Evolutionary conservation across 2,113 vertebrate species (phyloP).

Genomic region (Cololabis saira): DNA sequence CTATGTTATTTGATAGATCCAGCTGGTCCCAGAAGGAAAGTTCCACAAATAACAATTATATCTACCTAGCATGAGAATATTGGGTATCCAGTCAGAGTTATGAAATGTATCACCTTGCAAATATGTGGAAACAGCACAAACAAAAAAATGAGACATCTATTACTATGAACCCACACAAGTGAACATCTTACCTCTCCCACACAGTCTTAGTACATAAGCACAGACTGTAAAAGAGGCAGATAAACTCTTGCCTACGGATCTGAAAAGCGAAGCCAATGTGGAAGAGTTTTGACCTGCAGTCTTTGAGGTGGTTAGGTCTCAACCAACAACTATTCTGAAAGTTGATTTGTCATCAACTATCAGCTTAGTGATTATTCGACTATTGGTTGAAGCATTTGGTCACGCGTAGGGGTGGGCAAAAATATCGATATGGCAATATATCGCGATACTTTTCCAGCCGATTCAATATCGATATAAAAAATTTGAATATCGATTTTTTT

Average conservation of each 20-base stretch:
- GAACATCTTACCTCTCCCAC: conserved; percentile 66
- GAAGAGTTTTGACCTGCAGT: not conserved
- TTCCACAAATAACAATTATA: conserved; percentile 70
- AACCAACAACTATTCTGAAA: too few relatives aligned
- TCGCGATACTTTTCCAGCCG: too few relatives aligned
- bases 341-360: too few relatives aligned
- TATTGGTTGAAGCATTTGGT: too few relatives aligned
- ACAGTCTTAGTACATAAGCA: conserved; percentile 45
- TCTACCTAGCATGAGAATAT: conserved; percentile 69
- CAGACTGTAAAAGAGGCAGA: conserved; percentile 9
- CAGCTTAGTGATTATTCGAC: too few relatives aligned
- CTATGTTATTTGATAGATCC: conserved; percentile 69
- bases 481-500: too few relatives aligned
- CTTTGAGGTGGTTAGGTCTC: not conserved
- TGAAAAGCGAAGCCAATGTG: conserved; percentile 4
- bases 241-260: conserved; percentile 2
- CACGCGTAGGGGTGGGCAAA: too few relatives aligned
- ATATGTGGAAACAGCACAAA: conserved; percentile 67
- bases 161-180: conserved; percentile 62
- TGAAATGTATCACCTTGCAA: conserved; percentile 70
- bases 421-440: too few relatives aligned
- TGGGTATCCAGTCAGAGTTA: conserved; percentile 63
- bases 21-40: conserved; percentile 52
- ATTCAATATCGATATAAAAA: too few relatives aligned
- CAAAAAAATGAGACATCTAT: conserved; percentile 70